Conservation (phyloP, 2,888 invertebrate species). For the Standfussiana lucernea region DNA sequence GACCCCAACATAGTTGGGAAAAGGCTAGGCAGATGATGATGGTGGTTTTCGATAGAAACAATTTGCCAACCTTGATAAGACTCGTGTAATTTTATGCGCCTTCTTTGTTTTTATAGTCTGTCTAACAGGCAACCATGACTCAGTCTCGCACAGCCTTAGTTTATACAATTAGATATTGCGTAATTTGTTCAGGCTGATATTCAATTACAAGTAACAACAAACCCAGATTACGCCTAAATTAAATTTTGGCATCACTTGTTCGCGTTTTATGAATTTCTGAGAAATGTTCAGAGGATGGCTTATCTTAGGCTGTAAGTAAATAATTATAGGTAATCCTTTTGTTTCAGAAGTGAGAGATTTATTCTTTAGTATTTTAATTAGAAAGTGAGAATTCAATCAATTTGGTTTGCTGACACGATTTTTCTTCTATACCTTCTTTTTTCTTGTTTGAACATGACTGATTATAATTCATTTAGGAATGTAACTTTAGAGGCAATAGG, state of each 20-base stretch:
- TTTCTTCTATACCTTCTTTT: neutral
- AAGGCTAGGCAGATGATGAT: too few relatives aligned
- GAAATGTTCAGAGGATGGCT: slow-evolving; percentile 15
- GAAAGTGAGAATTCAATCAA: neutral
- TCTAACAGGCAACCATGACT: neutral
- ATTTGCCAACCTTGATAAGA: neutral
- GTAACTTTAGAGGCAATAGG: neutral
- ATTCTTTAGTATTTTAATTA: neutral
- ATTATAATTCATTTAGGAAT: neutral
- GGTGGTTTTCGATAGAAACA: neutral
- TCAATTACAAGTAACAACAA: slow-evolving; percentile 52
- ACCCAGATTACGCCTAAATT: slow-evolving; percentile 48
- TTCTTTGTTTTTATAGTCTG: neutral
- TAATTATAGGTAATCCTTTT: slow-evolving; percentile 43
- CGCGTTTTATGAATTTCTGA: slow-evolving; percentile 28
- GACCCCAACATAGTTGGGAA: too few relatives aligned
- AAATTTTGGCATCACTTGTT: slow-evolving; percentile 37
- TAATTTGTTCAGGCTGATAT: slow-evolving; percentile 31
- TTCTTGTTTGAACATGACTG: neutral
- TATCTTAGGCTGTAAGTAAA: slow-evolving; percentile 6
- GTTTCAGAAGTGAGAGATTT: neutral
- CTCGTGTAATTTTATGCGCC: neutral
- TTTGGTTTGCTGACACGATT: neutral
- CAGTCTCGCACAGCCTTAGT: neutral
- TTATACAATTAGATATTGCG: slow-evolving; percentile 14